Base-by-base conservation (phyloP, 2,113 vertebrate species). In the Lagenorhynchus albirostris region DNA sequence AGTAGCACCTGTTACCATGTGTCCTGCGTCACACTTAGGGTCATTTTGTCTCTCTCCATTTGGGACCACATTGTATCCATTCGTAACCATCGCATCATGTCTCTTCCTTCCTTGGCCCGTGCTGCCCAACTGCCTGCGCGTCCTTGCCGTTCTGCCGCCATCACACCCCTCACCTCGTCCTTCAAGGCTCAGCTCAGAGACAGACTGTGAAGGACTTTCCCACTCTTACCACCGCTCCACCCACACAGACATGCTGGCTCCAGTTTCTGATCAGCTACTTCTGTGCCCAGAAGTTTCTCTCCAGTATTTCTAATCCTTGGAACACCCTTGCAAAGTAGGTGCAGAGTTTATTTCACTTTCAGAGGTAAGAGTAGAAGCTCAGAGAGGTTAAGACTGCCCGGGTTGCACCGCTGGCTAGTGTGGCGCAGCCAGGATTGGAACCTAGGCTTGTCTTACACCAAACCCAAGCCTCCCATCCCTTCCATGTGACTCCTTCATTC, bases 301-400 rank as follows among this genome's bases (percentile, higher is more conserved):
- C 14, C 1, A 70, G 8, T n/a, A 36, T 50, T 76, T 94, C 80
- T 76, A 15, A 90, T 60, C 60, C n/a, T 73, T 73, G 62, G 47
- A 31, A 8, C 3, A 1, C 20, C 53, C 67, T 73, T 91, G 60
- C 65, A 89, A 83, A 94, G 73, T 90, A 33, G 44, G 44, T 44
- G 20, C 60, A 86, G 92, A 89, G 58, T 67, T 68, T 38, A 36
- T 90, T 85, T 96, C 50, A 68, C 41, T 88, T 95, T 91, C 53
- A 82, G 67, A 63, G 70, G 91, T 65, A 68, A 84, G 79, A 55
- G 74, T 44, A 77, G 79, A 91, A 95, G 71, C 82, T 85, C 53
- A 18, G 44, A 81, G 92, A 93, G 25, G 47, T 90, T 47, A 71
- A 38, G 21, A 47, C 31, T 83, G 38, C 36, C 70, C 26, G 68